Conservation (phyloP, 2,888 invertebrate genomes). For the Cetonia aurata region DNA sequence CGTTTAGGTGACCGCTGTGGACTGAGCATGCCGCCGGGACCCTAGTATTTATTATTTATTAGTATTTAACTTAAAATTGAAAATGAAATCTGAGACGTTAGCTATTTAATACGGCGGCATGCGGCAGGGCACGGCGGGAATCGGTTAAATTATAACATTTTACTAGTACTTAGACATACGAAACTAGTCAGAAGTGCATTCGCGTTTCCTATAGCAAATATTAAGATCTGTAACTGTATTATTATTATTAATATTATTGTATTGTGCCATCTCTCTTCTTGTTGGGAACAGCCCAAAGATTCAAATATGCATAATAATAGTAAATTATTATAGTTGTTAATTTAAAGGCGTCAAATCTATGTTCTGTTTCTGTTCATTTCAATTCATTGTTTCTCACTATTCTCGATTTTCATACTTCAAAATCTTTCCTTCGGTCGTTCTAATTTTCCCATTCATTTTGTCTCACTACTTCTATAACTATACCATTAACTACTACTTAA, state of each 20-base stretch:
- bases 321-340: constrained; percentile 58
- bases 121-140: constrained; percentile 49
- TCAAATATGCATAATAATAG: constrained; percentile 50
- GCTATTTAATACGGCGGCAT: constrained; percentile 51
- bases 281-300: constrained; percentile 51
- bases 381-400: constrained; percentile 8
- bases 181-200: constrained; percentile 68
- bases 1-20: constrained; percentile 43
- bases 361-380: constrained; percentile 2
- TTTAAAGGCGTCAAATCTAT: constrained; percentile 55
- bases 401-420: neutral
- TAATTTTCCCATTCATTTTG: constrained; percentile 60
- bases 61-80: constrained; percentile 46
- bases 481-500: constrained; percentile 40
- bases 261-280: constrained; percentile 52
- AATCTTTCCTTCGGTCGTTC: constrained; percentile 42
- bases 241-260: constrained; percentile 42
- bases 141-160: constrained; percentile 31
- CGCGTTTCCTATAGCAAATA: constrained; percentile 65
- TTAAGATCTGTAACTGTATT: constrained; percentile 51
- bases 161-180: constrained; percentile 64
- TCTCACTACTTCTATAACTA: constrained; percentile 40
- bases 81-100: constrained; percentile 33
- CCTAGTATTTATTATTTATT: constrained; percentile 50
- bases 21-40: constrained; percentile 52